Evolutionary conservation across 2,888 invertebrate genomes (phyloP), one percentile per base, ranked within the genome.

Genomic region (Cataglyphis cursor): DNA sequence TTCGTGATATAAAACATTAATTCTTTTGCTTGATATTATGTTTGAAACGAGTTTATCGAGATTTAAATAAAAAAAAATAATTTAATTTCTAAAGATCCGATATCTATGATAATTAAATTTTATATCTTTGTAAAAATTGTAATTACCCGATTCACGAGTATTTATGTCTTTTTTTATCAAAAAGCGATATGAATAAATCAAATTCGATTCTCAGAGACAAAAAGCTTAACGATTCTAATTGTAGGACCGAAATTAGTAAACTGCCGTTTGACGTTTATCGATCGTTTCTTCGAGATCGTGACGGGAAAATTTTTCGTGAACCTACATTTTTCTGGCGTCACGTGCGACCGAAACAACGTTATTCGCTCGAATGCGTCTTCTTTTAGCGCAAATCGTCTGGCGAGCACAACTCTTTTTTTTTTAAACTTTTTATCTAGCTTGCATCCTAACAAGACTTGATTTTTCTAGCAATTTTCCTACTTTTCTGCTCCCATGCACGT

Each of bases 281-380:
- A 78, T 80, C 78, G 70, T 31, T 44, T 1, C 10, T 31, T 3
- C 21, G 72, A 44, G 48, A 61, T 80, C 78, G 70, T 80, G 78
- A 80, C 78, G 24, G 35, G 72, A 80, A 80, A 80, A 59, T 80
- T 80, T 78, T 70, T 80, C 72, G 24, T 35, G 10, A 80, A 72
- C 72, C 78, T 61, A 72, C 59, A 48, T 61, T 48, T 51, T 51
- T 78, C 78, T 31, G 24, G 24, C 12, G 72, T 72, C 78, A 80
- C 78, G 78, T 80, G 64, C 78, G 44, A 35, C 44, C 44, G 78
- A 80, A 72, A 80, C 72, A 80, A 80, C 78, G 59, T 80, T 61
- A 80, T 24, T 72, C 59, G 72, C 59, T 35, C 72, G 78, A 80
- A 44, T 35, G 78, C 78, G 59, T 80, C 44, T 80, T 59, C 73